Conservation (phyloP, 1,140 invertebrate genomes). For the Drosophila pruinosa region DNA sequence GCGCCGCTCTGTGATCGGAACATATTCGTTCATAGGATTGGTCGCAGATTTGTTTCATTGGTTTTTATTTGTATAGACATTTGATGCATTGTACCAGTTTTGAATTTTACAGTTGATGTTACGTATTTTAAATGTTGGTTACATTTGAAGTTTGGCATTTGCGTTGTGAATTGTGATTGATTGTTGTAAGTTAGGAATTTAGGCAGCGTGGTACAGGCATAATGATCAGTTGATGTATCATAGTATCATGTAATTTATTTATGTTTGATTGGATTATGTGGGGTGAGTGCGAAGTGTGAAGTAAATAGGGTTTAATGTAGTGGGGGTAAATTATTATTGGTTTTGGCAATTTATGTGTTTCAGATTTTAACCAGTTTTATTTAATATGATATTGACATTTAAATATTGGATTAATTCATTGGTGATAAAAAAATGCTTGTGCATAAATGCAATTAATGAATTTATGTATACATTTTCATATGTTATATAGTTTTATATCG, state of each 20-base stretch:
- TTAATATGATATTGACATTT: constrained; percentile 14
- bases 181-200: constrained; percentile 11
- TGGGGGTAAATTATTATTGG: neutral
- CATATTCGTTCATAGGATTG: neutral
- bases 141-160: neutral
- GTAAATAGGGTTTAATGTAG: constrained; percentile 5
- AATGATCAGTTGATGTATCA: neutral
- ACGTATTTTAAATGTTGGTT: constrained; percentile 12
- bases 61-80: constrained; percentile 28
- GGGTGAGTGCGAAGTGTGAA: neutral
- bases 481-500: too few species aligned
- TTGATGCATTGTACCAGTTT: constrained; percentile 62
- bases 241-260: constrained; percentile 1
- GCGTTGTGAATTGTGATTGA: constrained; percentile 7
- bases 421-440: constrained; percentile 58
- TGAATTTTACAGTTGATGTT: constrained; percentile 61
- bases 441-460: constrained; percentile 72
- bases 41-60: constrained; percentile 6
- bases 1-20: constrained; percentile 66
- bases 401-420: constrained; percentile 53
- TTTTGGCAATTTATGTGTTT: constrained; percentile 7
- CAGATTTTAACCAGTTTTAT: constrained; percentile 42
- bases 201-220: neutral
- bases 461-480: constrained; percentile 78
- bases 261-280: constrained; percentile 14